These are phyloP conservation scores for Agelaius tricolor DNA, from an alignment of 2,113 vertebrate species.

Conservation along the genomic window DNA sequence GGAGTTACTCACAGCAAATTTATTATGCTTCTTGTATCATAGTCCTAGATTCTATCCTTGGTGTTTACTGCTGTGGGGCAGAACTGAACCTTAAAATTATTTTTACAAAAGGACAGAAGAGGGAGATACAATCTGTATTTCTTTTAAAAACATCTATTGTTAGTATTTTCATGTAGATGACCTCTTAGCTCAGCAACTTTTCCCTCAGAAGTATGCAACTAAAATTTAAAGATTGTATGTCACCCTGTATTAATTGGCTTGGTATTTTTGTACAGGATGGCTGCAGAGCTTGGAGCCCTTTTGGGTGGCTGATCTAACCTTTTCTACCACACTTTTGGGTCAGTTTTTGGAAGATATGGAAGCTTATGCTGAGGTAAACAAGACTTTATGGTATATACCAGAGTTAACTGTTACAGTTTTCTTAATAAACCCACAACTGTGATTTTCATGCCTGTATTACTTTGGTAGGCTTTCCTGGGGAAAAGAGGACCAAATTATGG, in stretches of 20 bases:
- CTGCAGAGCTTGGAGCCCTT: slow-evolving; percentile 98
- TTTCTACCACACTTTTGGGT: slow-evolving; percentile 95
- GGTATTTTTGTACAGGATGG: slow-evolving; percentile 81
- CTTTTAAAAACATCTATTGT: not conserved
- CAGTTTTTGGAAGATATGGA: slow-evolving; percentile 99
- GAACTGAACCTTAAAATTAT: not conserved
- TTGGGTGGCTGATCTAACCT: slow-evolving; percentile 97
- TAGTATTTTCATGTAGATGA: not conserved
- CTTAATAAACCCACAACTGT: not conserved
- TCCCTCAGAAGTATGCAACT: not conserved
- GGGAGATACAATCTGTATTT: not conserved
- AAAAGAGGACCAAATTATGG: not conserved
- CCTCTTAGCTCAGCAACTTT: not conserved
- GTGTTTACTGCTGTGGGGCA: not conserved
- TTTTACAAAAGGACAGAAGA: not conserved
- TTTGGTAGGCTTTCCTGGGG: not conserved
- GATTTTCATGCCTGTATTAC: not conserved
- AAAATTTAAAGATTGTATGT: not conserved
- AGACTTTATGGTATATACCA: not conserved
- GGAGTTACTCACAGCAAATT: not conserved
- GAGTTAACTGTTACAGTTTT: not conserved
- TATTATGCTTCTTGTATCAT: not conserved
- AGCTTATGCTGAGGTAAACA: slow-evolving; percentile 92
- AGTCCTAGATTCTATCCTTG: not conserved
- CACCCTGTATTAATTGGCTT: not conserved